These are phyloP conservation scores for Reticulitermes lucifugus DNA, from an alignment of 2,888 invertebrate genomes.

Conservation along the genomic window DNA sequence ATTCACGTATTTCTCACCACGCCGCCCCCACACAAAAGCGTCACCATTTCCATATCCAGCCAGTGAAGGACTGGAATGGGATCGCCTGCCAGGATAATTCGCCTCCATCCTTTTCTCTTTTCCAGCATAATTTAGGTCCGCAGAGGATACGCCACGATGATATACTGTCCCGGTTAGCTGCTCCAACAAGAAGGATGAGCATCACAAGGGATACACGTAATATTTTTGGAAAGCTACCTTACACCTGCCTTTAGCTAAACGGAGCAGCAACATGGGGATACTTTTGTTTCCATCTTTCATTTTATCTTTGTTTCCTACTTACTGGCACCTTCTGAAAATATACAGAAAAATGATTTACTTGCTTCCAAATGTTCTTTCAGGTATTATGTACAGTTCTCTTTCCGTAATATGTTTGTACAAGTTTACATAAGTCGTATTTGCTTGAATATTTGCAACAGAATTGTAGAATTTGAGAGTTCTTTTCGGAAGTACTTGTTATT, in stretches of 20 bases:
- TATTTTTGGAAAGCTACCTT: background rate
- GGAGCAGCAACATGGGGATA: background rate
- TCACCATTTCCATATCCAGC: background rate
- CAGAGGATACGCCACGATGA: background rate
- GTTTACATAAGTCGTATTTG: too few relatives aligned
- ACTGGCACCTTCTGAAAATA: background rate
- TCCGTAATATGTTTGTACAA: too few relatives aligned
- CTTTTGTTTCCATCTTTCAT: background rate
- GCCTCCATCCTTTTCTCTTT: background rate
- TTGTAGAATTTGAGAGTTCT: too few relatives aligned
- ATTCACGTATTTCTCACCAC: slow-evolving; percentile 6
- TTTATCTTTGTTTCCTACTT: background rate
- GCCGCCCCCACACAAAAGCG: background rate
- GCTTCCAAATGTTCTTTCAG: too few relatives aligned
- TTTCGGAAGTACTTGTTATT: too few relatives aligned
- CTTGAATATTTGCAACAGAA: too few relatives aligned
- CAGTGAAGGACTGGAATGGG: slow-evolving; percentile 2
- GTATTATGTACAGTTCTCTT: too few relatives aligned
- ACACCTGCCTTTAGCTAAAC: background rate
- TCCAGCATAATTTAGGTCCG: background rate
- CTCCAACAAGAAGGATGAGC: background rate
- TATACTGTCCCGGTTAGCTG: background rate
- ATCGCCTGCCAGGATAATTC: background rate
- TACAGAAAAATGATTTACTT: too few relatives aligned
- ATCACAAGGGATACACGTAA: background rate